Evolutionary conservation across 2,113 vertebrate genomes (phyloP), one percentile per base, ranked within the genome.

Genomic region (Brachypteracias leptosomus): DNA sequence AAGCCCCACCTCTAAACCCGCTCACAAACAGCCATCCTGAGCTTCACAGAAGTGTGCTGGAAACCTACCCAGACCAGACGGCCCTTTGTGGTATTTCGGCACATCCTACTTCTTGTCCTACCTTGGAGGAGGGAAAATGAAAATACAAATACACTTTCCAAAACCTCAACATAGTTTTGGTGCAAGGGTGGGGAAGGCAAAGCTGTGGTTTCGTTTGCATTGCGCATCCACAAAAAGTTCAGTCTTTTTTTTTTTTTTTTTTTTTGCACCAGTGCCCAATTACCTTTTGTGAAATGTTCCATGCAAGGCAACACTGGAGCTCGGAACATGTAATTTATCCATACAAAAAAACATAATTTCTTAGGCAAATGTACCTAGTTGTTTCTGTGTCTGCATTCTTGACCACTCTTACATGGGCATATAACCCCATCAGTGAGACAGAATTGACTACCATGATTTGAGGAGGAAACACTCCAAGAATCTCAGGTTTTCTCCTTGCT

Each of bases 111-210:
- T 84, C 82, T 93, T 92, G 85, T 90, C 93, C 96, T 96, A 90
- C 95, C 95, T 97, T 91, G 83, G 79, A 97, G 96, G 80, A 93
- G 68, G 49, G 68, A 96, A 96, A 95, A 95, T 65, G 88, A 96
- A 94, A 96, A 96, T 78, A 70, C 40, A 57, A 93, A 58, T 92
- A 75, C 61, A 78, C 76, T 85, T 96, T 96, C 85, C 92, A 95
- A 97, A 97, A 97, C 96, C 96, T 94, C 96, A 96, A 78, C 90
- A 94, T 95, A 96, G 65, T 95, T 97, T 96, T 94, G 93, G 79
- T 78, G 73, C 73, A 93, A 81, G 93, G 95, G 95, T 90, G 95
- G 85, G 76, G 88, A 95, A 94, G 66, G 92, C 85, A 61, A 89
- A 89, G 72, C 35, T 95, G 93, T 2, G 65, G 90, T 81, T 94